Evolutionary conservation across 1,140 invertebrate genomes (phyloP).

Genomic region (Macrostomum lignano): DNA sequence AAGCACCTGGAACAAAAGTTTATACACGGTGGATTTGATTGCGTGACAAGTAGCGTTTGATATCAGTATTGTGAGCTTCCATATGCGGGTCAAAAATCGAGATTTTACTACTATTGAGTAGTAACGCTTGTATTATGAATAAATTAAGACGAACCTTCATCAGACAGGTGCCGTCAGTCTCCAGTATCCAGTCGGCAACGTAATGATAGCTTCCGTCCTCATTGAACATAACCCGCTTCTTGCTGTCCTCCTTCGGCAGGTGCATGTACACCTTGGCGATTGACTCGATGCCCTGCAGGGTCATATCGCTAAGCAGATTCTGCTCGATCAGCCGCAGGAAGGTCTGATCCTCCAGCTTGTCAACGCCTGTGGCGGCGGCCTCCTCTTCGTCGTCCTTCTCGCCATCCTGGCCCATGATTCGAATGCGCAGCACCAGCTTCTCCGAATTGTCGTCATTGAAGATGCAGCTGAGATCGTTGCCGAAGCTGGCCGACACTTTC

Average conservation of each 20-base stretch:
- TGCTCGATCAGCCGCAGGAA: constrained; percentile 91
- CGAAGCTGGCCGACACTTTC: constrained; percentile 59
- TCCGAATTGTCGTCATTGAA: constrained; percentile 99
- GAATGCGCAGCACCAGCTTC: constrained; percentile 80
- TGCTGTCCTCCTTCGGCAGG: constrained; percentile 82
- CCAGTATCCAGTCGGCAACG: constrained; percentile 92
- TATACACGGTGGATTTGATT: no score
- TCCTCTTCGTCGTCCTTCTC: constrained; percentile 47
- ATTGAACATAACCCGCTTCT: constrained; percentile 82
- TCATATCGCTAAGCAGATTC: constrained; percentile 95
- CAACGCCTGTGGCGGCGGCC: constrained; percentile 34
- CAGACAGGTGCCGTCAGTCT: constrained; percentile 91
- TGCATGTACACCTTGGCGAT: constrained; percentile 66
- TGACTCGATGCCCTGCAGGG: constrained; percentile 46
- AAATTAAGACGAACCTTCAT: no score
- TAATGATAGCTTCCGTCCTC: constrained; percentile 92
- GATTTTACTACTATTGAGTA: no score
- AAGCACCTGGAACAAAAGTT: constrained; percentile 39
- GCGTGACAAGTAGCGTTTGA: no score
- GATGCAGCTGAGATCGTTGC: constrained; percentile 93
- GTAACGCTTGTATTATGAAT: no score
- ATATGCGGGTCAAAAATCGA: no score
- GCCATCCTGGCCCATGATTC: constrained; percentile 73
- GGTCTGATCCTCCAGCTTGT: constrained; percentile 99
- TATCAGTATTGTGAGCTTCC: no score